Conservation (phyloP, 2,113 vertebrate genomes). For the Ictidomys tridecemlineatus region DNA sequence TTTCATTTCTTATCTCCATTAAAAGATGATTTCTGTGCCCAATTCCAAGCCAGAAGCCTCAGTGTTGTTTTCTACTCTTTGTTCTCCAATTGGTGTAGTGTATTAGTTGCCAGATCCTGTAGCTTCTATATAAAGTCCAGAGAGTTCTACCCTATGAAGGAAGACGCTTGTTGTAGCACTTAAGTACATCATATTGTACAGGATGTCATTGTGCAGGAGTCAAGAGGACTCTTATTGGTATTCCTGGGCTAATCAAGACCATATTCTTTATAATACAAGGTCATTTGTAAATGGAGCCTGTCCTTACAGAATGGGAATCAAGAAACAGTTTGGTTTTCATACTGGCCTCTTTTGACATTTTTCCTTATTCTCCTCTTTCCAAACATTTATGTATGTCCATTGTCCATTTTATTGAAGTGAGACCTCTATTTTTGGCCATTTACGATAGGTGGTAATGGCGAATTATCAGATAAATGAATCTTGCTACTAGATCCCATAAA, state of each 20-base stretch:
- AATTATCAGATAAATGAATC: conserved; percentile 29
- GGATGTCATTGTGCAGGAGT: background rate
- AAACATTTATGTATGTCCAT: background rate
- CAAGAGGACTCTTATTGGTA: background rate
- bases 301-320: background rate
- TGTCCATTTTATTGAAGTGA: background rate
- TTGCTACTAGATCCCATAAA: background rate
- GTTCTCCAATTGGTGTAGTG: background rate
- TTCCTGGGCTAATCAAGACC: background rate
- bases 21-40: background rate
- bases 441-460: background rate
- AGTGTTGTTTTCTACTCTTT: background rate
- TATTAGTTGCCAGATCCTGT: background rate
- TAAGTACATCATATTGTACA: background rate
- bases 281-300: background rate
- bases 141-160: background rate
- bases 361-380: background rate
- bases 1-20: background rate
- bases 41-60: background rate
- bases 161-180: background rate
- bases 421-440: background rate
- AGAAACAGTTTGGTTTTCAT: background rate
- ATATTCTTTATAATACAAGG: background rate
- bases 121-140: background rate
- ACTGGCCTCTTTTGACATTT: background rate